These are phyloP conservation scores for Trichonephila inaurata DNA, from an alignment of 1,140 invertebrate species.

Conservation along the genomic window DNA sequence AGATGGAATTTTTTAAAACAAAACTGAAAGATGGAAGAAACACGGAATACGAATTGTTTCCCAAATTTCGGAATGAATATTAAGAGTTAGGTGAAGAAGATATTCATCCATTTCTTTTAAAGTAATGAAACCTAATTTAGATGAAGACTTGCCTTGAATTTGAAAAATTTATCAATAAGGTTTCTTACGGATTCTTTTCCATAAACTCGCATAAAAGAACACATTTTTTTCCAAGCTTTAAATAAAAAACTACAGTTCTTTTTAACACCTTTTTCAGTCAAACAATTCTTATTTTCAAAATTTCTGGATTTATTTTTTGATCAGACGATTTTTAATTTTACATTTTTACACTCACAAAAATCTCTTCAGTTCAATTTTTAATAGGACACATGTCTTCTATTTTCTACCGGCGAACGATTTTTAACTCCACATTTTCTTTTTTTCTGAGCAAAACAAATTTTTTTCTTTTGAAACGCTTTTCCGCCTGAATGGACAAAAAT, in stretches of 20 bases:
- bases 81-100: not conserved
- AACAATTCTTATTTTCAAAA: not conserved
- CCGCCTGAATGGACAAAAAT: not conserved
- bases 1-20: not conserved
- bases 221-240: not conserved
- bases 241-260: not conserved
- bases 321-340: not conserved
- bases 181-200: not conserved
- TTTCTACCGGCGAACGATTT: not conserved
- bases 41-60: not conserved
- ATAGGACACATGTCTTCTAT: not conserved
- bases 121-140: too few species aligned
- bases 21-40: not conserved
- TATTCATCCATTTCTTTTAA: too few species aligned
- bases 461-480: not conserved
- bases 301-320: not conserved
- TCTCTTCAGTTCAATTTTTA: not conserved
- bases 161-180: not conserved
- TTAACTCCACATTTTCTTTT: not conserved
- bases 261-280: not conserved
- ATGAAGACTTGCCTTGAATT: too few species aligned
- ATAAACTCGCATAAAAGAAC: not conserved
- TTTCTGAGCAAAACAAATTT: not conserved
- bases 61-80: not conserved
- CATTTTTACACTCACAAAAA: not conserved